Percentiles rank a stretch among this genome's conserved stretches.
Evolutionary conservation across 2,888 invertebrate species (phyloP).

Genomic region (Dysmachus trigonus): DNA sequence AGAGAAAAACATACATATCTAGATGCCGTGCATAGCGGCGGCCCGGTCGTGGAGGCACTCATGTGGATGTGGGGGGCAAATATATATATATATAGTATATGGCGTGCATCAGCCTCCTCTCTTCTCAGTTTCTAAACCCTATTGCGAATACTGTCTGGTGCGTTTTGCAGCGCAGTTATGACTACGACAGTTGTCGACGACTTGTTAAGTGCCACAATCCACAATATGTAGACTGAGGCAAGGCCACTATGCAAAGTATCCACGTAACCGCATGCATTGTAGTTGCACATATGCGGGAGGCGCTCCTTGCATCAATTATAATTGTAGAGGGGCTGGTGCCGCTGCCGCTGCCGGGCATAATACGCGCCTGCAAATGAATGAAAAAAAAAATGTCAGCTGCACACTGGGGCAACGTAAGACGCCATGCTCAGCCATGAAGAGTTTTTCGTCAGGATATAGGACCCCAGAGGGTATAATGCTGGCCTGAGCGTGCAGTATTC

Average conservation of each 20-base stretch:
- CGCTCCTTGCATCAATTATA: not conserved
- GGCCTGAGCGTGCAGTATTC: not conserved
- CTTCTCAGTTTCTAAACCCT: not conserved
- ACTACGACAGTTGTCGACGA: not conserved
- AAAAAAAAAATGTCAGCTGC: not conserved
- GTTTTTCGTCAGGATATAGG: not conserved
- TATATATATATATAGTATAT: not conserved
- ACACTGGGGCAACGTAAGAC: not conserved
- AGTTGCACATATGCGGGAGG: not conserved
- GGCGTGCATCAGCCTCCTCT: not conserved
- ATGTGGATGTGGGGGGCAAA: not conserved
- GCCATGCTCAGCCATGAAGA: not conserved
- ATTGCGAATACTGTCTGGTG: not conserved
- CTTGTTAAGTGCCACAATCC: not conserved
- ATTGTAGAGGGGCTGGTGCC: not conserved
- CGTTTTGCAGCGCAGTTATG: not conserved
- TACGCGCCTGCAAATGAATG: not conserved
- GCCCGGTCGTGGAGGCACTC: not conserved
- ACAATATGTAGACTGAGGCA: slow-evolving; percentile 2
- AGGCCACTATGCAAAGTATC: slow-evolving; percentile 23
- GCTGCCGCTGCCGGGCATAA: not conserved
- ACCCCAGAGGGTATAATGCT: not conserved
- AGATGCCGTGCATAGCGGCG: not conserved
- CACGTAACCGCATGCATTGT: not conserved
- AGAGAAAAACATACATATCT: not conserved